These are phyloP conservation scores for Ctenosaura bakeri DNA, from an alignment of 2,797 vertebrate genomes.

Conservation along the genomic window DNA sequence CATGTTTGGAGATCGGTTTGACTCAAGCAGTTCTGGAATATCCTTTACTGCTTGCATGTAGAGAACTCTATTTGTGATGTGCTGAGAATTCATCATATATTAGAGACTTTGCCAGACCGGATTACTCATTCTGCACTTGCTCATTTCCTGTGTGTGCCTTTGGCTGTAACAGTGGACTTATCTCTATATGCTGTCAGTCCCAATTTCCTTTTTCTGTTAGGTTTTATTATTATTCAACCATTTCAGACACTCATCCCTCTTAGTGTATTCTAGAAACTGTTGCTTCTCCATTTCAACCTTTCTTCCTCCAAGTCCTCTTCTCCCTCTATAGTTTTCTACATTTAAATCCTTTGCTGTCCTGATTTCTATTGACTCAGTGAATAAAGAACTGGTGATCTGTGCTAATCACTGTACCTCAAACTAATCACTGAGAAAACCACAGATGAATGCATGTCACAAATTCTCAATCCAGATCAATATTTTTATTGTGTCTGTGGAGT, in stretches of 20 bases:
- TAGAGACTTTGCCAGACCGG: neutral
- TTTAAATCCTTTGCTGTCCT: neutral
- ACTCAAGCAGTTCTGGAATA: neutral
- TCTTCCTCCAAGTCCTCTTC: neutral
- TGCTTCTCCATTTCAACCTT: neutral
- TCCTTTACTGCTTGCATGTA: neutral
- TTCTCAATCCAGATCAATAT: constrained; percentile 29
- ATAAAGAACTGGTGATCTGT: neutral
- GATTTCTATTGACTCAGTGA: neutral
- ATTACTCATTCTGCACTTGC: neutral
- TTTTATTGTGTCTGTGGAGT: constrained; percentile 38
- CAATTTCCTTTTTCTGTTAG: neutral
- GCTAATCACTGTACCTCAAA: neutral
- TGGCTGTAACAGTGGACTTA: neutral
- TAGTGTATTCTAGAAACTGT: neutral
- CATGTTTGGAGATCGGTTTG: neutral
- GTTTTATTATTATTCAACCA: neutral
- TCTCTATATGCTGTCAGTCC: neutral
- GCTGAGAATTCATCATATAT: neutral
- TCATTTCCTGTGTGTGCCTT: neutral
- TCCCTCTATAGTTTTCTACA: neutral
- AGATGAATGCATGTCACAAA: constrained; percentile 47
- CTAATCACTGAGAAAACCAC: constrained; percentile 11
- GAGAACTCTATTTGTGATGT: neutral
- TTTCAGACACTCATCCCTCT: neutral